Evolutionary conservation across 1,140 invertebrate genomes (phyloP).

Genomic region (Agrilus planipennis): DNA sequence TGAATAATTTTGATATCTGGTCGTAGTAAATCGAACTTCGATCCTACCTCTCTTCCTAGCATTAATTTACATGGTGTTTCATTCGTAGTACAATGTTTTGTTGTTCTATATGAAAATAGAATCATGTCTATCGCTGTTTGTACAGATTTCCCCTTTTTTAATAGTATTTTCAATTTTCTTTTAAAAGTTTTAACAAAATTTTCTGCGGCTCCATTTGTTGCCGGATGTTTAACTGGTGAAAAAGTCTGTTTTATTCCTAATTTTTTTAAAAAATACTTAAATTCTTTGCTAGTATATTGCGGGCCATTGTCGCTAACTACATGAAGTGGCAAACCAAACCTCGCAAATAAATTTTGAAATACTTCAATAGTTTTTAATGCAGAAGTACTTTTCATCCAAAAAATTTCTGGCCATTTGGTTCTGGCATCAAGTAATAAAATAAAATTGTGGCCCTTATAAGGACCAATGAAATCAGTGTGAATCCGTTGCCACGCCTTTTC

Average conservation of each 20-base stretch:
- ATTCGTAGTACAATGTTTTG: slow-evolving; percentile 3
- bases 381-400: slow-evolving; percentile 1
- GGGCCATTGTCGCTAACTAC: slow-evolving; percentile 8
- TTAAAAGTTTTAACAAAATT: slow-evolving; percentile 8
- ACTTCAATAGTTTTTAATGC: slow-evolving; percentile 1
- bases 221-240: slow-evolving; percentile 15
- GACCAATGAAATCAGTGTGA: slow-evolving; percentile 7
- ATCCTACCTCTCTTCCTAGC: slow-evolving; percentile 8
- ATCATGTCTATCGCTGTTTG: not conserved
- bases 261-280: slow-evolving; percentile 1
- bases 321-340: slow-evolving; percentile 3
- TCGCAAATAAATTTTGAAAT: slow-evolving; percentile 5
- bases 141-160: not conserved
- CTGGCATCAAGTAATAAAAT: slow-evolving; percentile 24
- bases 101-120: slow-evolving; percentile 9
- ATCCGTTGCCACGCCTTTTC: slow-evolving; percentile 3
- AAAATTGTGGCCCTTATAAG: not conserved
- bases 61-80: slow-evolving; percentile 1
- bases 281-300: not conserved
- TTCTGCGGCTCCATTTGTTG: slow-evolving; percentile 12
- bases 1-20: too few relatives aligned
- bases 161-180: slow-evolving; percentile 22
- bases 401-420: slow-evolving; percentile 34
- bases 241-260: slow-evolving; percentile 13
- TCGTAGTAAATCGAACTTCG: too few relatives aligned